Evolutionary conservation across 2,888 invertebrate species (phyloP).

Genomic region (Lithophane ornitopus): DNA sequence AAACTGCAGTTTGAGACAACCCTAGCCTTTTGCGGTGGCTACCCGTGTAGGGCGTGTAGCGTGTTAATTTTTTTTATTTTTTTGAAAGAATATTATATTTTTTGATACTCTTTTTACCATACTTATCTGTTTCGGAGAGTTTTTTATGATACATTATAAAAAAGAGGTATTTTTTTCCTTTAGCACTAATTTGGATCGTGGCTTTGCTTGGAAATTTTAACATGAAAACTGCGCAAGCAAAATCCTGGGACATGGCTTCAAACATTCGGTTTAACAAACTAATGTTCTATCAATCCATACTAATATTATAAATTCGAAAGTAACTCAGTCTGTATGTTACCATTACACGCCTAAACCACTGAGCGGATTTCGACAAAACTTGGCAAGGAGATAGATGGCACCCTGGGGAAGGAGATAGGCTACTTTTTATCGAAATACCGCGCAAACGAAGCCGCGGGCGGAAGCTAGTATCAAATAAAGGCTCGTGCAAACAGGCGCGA

Average conservation of each 20-base stretch:
- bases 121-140: slow-evolving; percentile 75
- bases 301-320: no score
- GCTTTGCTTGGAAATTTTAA: slow-evolving; percentile 26
- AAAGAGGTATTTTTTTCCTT: slow-evolving; percentile 65
- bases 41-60: slow-evolving; percentile 77
- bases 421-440: no score
- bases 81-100: slow-evolving; percentile 78
- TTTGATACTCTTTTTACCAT: slow-evolving; percentile 77
- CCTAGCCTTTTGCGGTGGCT: slow-evolving; percentile 73
- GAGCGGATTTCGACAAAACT: no score
- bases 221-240: neutral
- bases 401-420: no score
- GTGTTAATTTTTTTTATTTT: slow-evolving; percentile 71
- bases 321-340: no score
- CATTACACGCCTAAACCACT: no score
- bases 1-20: slow-evolving; percentile 63
- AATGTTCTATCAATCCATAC: no score
- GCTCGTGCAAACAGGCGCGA: no score
- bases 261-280: neutral
- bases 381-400: no score
- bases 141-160: slow-evolving; percentile 72
- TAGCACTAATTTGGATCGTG: slow-evolving; percentile 23
- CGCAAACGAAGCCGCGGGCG: no score
- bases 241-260: neutral
- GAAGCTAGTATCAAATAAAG: neutral